Percentiles rank a stretch among this genome's conserved stretches.
These are phyloP conservation scores for Cyprinella venusta DNA, from an alignment of 2,797 vertebrate species.

Conservation along the genomic window DNA sequence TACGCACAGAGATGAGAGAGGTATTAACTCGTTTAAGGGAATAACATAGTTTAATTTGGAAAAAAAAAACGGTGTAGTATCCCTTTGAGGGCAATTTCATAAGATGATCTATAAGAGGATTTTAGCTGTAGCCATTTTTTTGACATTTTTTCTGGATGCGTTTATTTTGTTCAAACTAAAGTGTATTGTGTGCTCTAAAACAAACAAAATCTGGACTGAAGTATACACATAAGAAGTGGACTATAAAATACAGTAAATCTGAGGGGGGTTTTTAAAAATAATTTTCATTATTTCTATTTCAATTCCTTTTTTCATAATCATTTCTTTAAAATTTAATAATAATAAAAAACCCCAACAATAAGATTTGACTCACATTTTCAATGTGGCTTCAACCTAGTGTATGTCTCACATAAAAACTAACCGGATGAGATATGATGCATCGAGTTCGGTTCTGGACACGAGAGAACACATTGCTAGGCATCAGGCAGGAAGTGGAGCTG, in stretches of 20 bases:
- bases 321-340: neutral
- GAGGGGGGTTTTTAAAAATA: too few relatives aligned
- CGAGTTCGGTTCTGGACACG: conserved; percentile 83
- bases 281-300: neutral
- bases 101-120: neutral
- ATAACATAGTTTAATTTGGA: too few relatives aligned
- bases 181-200: neutral
- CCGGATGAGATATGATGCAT: conserved; percentile 94
- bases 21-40: too few relatives aligned
- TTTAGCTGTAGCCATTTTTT: neutral
- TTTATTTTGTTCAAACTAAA: neutral
- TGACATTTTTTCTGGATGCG: neutral
- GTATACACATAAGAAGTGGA: neutral
- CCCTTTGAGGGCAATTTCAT: neutral
- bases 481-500: conserved; percentile 93
- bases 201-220: neutral
- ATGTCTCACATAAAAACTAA: conserved; percentile 72
- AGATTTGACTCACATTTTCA: neutral
- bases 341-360: neutral
- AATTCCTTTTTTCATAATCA: neutral
- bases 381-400: neutral
- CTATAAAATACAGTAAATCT: neutral
- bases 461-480: conserved; percentile 89
- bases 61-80: too few relatives aligned
- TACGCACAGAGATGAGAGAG: too few relatives aligned